phyloP scores from a whole-genome alignment of 2,113 vertebrate species.

The Mirounga angustirostris region DNA sequence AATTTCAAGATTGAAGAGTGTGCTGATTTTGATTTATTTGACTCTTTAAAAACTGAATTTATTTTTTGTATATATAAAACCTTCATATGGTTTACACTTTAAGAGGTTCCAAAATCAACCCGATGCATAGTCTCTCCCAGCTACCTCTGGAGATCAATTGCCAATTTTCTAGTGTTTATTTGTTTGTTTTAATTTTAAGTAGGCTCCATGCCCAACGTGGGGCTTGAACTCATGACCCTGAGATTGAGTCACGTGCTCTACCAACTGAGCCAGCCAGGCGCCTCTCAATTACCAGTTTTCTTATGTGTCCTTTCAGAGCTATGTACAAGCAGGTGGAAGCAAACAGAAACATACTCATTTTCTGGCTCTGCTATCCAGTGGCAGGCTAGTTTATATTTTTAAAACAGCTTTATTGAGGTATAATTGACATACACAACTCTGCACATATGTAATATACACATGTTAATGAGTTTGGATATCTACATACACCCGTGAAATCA shows the following conservation, averaged over 20 bases:
- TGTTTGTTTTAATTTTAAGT: not conserved
- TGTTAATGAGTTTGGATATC: not conserved
- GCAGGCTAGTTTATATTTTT: not conserved
- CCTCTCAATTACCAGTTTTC: not conserved
- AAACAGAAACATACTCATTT: not conserved
- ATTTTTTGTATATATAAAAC: not conserved
- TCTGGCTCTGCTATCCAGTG: not conserved
- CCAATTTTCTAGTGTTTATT: not conserved
- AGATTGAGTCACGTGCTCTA: not conserved
- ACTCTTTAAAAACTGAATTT: not conserved
- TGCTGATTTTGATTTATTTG: not conserved
- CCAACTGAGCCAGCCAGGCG: not conserved
- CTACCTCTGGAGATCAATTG: not conserved
- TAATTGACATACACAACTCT: not conserved
- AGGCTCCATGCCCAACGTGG: not conserved
- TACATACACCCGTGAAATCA: accelerated
- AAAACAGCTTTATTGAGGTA: not conserved
- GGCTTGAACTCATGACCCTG: not conserved
- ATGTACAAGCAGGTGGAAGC: not conserved
- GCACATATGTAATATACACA: not conserved
- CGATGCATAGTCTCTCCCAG: not conserved
- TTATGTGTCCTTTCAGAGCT: not conserved
- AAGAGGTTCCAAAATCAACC: not conserved
- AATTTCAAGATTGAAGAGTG: not conserved
- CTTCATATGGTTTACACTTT: not conserved